Evolutionary conservation across 2,888 invertebrate genomes (phyloP).

Genomic region (Tipula vernalis): DNA sequence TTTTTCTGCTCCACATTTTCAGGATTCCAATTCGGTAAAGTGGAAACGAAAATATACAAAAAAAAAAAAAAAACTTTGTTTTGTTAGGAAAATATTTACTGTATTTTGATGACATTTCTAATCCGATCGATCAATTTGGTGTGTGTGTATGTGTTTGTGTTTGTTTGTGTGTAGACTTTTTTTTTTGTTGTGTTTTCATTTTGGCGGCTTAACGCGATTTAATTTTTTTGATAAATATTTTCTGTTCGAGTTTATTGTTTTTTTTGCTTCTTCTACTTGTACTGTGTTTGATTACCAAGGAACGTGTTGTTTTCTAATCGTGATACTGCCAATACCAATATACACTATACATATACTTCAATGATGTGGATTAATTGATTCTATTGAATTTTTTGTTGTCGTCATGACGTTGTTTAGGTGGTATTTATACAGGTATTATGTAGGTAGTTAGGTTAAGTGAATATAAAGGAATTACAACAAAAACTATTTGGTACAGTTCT

Average conservation of each 20-base stretch:
- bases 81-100: not conserved
- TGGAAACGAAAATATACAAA: not conserved
- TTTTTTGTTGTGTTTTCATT: not conserved
- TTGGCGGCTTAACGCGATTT: conserved; percentile 4
- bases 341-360: not conserved
- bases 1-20: not conserved
- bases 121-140: not conserved
- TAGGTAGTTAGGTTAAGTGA: too few relatives aligned
- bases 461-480: too few relatives aligned
- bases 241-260: not conserved
- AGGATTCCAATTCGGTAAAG: not conserved
- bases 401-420: not conserved
- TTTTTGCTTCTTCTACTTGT: not conserved
- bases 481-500: too few relatives aligned
- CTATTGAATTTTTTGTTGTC: not conserved
- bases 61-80: not conserved
- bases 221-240: not conserved
- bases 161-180: not conserved
- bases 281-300: not conserved
- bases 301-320: not conserved
- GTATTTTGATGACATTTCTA: not conserved
- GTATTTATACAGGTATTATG: too few relatives aligned
- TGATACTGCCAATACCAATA: not conserved
- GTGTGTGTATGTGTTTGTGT: not conserved
- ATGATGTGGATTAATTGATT: not conserved